Conservation (phyloP, 1,140 invertebrate species). For the Leptinotarsa lineolata region DNA sequence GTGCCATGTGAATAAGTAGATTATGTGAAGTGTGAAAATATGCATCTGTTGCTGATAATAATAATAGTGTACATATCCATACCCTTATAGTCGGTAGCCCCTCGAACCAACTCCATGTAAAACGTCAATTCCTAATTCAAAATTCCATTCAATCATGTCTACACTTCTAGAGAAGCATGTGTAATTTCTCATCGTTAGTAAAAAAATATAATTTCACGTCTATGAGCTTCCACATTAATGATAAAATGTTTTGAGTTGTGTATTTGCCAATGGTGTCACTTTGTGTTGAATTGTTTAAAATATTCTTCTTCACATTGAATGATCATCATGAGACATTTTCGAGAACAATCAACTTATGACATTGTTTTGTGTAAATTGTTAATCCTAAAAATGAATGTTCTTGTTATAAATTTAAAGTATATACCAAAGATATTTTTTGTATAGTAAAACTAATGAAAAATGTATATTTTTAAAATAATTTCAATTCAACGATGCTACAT, state of each 20-base stretch:
- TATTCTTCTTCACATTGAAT: background rate
- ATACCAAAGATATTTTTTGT: constrained; percentile 56
- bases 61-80: constrained; percentile 41
- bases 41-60: background rate
- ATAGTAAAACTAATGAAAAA: constrained; percentile 48
- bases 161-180: background rate
- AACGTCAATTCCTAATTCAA: constrained; percentile 24
- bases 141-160: constrained; percentile 19
- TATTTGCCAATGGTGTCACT: constrained; percentile 17
- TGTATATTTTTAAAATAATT: constrained; percentile 52
- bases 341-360: constrained; percentile 32
- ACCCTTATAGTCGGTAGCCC: constrained; percentile 15
- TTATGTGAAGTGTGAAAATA: constrained; percentile 15
- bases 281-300: constrained; percentile 11
- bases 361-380: constrained; percentile 42
- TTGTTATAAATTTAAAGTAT: constrained; percentile 51
- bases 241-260: constrained; percentile 28
- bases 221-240: constrained; percentile 37
- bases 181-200: background rate
- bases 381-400: constrained; percentile 39
- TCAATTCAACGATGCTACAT: constrained; percentile 43
- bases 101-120: constrained; percentile 26
- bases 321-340: constrained; percentile 1
- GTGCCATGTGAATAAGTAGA: constrained; percentile 16
- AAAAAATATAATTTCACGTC: constrained; percentile 15